A percentile compares a stretch with the other conserved stretches of the same genome.
phyloP scores from a whole-genome alignment of 2,113 vertebrate genomes.

The Leucosticte australis region DNA sequence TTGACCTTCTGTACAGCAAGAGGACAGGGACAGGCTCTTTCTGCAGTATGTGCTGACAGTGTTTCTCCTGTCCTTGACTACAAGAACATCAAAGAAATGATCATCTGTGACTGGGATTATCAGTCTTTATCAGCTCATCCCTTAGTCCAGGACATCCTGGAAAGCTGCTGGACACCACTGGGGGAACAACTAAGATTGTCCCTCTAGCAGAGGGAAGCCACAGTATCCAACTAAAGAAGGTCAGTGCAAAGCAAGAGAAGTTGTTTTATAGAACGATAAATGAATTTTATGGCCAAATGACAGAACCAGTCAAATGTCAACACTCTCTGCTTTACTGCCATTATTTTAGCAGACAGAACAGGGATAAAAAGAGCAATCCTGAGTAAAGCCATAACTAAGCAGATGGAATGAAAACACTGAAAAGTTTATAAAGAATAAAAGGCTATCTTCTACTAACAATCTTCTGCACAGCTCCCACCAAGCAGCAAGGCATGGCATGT shows the following conservation, averaged over 20 bases:
- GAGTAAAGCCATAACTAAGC: not conserved
- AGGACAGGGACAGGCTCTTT: not conserved
- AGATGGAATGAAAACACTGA: constrained; percentile 14
- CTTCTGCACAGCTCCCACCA: not conserved
- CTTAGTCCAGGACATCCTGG: not conserved
- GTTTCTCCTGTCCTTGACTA: not conserved
- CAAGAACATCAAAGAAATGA: not conserved
- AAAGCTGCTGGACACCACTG: not conserved
- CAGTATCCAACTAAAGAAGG: not conserved
- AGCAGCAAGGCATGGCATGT: not conserved
- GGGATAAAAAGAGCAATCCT: not conserved
- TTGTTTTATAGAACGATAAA: not conserved
- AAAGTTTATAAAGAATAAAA: not conserved
- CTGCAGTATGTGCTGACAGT: not conserved
- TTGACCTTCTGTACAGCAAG: not conserved
- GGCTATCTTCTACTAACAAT: not conserved
- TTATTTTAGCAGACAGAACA: not conserved
- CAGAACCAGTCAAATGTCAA: not conserved
- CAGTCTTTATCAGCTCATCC: not conserved
- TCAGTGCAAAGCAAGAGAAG: not conserved
- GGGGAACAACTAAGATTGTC: not conserved
- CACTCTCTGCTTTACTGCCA: not conserved
- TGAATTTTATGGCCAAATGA: not conserved
- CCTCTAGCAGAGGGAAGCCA: not conserved
- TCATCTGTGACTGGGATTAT: not conserved